Evolutionary conservation across 1,140 invertebrate species (phyloP).

Genomic region (Spodoptera litura): DNA sequence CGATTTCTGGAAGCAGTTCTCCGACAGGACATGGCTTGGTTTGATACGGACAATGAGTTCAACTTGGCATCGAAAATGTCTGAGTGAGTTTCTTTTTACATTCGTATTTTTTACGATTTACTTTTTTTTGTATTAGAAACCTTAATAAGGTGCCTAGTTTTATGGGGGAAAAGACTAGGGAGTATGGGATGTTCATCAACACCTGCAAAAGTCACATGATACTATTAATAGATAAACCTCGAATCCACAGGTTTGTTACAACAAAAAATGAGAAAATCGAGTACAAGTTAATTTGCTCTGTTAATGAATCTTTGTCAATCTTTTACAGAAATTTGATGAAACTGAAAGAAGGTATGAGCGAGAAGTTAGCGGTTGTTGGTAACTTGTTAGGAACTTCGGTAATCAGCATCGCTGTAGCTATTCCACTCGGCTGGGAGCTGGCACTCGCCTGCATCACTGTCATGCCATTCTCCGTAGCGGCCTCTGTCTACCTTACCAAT

Average conservation of each 20-base stretch:
- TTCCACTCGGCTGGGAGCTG: conserved; percentile 93
- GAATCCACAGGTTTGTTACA: no score
- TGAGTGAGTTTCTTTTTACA: conserved; percentile 89
- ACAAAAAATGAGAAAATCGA: no score
- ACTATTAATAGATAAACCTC: no score
- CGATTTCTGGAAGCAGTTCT: conserved; percentile 91
- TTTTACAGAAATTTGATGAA: conserved; percentile 93
- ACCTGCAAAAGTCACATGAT: no score
- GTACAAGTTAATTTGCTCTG: no score
- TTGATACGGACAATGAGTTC: conserved; percentile 93
- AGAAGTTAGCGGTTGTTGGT: conserved; percentile 93
- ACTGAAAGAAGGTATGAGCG: conserved; percentile 95
- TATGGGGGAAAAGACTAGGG: no score
- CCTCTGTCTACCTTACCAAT: conserved; percentile 75
- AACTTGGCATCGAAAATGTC: conserved; percentile 95
- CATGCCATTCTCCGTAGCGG: conserved; percentile 77
- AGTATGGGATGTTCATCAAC: no score
- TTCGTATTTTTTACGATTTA: background rate
- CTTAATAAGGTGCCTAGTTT: no score
- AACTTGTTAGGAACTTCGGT: conserved; percentile 90
- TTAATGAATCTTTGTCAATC: background rate
- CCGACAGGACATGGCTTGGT: conserved; percentile 96
- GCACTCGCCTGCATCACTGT: conserved; percentile 90
- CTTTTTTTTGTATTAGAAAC: background rate
- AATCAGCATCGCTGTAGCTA: conserved; percentile 89